Evolutionary conservation across 2,888 invertebrate genomes (phyloP), one percentile per base, ranked within the genome.

Genomic region (Tholera decimalis): DNA sequence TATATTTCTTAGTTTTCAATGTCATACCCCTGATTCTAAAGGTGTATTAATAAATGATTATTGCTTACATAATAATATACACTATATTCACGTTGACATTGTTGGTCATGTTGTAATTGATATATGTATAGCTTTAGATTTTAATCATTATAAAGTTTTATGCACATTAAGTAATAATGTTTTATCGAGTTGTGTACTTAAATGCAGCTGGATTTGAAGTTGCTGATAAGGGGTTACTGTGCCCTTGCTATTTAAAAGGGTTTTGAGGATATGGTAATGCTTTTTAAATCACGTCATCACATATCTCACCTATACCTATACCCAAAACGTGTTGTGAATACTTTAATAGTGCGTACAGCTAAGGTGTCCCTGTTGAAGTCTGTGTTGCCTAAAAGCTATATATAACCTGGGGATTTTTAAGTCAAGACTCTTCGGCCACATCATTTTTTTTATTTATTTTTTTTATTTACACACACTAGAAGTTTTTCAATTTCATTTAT

Each of bases 1-100:
- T 59, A 46, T 67, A 51, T 59, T n/a, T 26, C 22, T 51, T 39
- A 50, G 35, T 43, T 56, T 55, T 71, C 55, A 63, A 70, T 63
- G 64, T 49, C 56, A 63, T 8, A 71, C 43, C 61, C 22, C 43
- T 61, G 54, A 33, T 68, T 43, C 3, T 4, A n/a, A 33, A 11
- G 0, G 5, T 33, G 6, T 50, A 67, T 66, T 24, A n/a, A 66
- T 58, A 57, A 7, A 50, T 30, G 1, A 50, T 44, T 30, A 57
- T 22, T 26, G n/a, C 18, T 46, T 30, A 20, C 5, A n/a, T n/a
- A n/a, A n/a, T n/a, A n/a, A n/a, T 30, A 35, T 1, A 57, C 26
- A 35, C 33, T 24, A 24, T 46, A 24, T 33, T 44, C 5, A 37
- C 2, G 11, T 26, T 51, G 58, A 67, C 68, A 58, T n/a, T 67